phyloP scores from a whole-genome alignment of 92 coral and sea anemone genomes.

The Porites lobata region DNA sequence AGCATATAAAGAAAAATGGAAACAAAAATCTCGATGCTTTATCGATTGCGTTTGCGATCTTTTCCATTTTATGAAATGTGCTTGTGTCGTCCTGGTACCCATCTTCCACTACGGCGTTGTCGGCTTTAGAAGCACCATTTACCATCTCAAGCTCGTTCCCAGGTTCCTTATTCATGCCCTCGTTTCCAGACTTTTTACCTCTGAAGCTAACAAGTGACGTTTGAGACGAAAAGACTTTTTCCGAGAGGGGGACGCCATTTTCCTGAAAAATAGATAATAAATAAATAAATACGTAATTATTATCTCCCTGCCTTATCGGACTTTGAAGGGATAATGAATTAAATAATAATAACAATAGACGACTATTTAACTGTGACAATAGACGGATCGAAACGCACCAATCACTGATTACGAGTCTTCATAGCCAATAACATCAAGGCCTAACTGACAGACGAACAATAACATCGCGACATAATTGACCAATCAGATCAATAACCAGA shows the following conservation, averaged over 20 bases:
- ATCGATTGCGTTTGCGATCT: slow-evolving; percentile 45
- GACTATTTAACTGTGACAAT: no score
- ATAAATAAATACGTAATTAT: no score
- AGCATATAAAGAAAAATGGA: slow-evolving; percentile 40
- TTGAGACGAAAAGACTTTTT: not conserved
- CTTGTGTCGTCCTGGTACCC: slow-evolving; percentile 7
- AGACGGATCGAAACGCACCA: no score
- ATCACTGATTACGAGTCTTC: no score
- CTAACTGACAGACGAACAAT: no score
- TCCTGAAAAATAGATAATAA: not conserved
- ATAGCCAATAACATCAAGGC: no score
- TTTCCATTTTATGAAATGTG: not conserved
- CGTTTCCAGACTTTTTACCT: not conserved
- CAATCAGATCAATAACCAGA: no score
- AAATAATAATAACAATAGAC: no score
- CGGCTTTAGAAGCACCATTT: slow-evolving; percentile 22
- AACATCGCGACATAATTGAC: no score
- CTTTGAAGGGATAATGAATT: no score
- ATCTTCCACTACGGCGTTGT: slow-evolving; percentile 34
- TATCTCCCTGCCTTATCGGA: no score
- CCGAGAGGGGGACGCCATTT: not conserved
- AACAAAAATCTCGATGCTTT: slow-evolving; percentile 27
- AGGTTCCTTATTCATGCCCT: not conserved
- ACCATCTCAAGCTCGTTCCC: slow-evolving; percentile 38
- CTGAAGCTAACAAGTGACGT: not conserved